phyloP scores from a whole-genome alignment of 2,888 invertebrate species.

The Tetranychus truncatus region DNA sequence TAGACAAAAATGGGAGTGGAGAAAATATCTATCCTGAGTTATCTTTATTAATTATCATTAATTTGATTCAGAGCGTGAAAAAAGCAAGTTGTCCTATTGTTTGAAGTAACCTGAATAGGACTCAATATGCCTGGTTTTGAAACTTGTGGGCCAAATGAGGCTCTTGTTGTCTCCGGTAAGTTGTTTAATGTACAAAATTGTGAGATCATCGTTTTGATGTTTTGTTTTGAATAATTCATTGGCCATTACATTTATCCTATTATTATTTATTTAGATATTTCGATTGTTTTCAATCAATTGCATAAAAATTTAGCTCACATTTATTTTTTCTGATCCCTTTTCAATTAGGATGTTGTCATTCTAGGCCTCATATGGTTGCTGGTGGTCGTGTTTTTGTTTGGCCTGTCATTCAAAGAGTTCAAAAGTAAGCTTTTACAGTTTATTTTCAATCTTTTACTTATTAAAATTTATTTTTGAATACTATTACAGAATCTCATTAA shows the following conservation, averaged over 20 bases:
- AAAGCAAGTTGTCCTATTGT: too few species aligned
- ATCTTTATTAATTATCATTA: too few species aligned
- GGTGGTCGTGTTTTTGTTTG: conserved; percentile 94
- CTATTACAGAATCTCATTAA: conserved; percentile 59
- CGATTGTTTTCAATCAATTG: neutral
- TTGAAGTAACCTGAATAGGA: too few species aligned
- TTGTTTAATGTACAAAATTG: neutral
- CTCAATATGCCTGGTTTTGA: conserved; percentile 48
- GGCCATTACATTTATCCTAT: neutral
- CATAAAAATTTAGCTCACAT: neutral
- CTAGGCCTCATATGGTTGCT: conserved; percentile 74
- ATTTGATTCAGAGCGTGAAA: too few species aligned
- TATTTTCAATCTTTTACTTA: neutral
- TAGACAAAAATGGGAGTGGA: too few species aligned
- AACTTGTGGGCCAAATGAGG: conserved; percentile 84
- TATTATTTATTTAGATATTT: neutral
- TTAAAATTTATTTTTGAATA: conserved; percentile 2
- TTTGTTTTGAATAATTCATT: neutral
- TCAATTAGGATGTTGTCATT: conserved; percentile 64
- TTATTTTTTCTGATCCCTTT: conserved; percentile 32
- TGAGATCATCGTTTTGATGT: neutral
- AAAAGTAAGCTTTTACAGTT: conserved; percentile 32
- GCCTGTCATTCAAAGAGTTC: conserved; percentile 54
- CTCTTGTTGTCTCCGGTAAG: conserved; percentile 73
- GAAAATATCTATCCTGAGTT: too few species aligned